Conservation (phyloP, 2,888 invertebrate genomes). For the Sinohyriopsis cumingii region DNA sequence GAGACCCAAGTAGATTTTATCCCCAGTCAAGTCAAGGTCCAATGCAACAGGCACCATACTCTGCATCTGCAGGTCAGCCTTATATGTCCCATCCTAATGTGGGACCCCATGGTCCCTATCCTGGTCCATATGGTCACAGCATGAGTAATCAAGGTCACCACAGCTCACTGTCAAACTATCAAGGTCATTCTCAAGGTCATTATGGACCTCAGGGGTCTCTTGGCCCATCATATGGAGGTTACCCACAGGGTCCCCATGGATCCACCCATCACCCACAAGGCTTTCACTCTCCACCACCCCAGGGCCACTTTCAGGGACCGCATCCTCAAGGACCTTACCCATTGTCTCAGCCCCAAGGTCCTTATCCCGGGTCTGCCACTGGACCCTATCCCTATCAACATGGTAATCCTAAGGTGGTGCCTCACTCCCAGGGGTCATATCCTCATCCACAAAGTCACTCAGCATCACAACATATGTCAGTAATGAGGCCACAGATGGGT, state of each 20-base stretch:
- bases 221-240: neutral
- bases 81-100: neutral
- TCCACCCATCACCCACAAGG: constrained; percentile 10
- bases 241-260: constrained; percentile 13
- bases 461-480: constrained; percentile 18
- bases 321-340: constrained; percentile 10
- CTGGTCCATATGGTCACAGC: neutral
- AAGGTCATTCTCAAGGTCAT: constrained; percentile 1
- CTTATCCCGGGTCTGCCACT: neutral
- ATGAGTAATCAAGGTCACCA: constrained; percentile 1
- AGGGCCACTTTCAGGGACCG: constrained; percentile 14
- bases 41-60: neutral
- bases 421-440: neutral
- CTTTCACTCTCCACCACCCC: constrained; percentile 10
- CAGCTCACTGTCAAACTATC: constrained; percentile 1
- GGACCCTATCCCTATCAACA: constrained; percentile 15
- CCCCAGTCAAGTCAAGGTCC: neutral
- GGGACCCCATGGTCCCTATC: neutral
- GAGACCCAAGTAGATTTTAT: neutral
- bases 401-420: constrained; percentile 4
- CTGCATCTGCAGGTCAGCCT: neutral
- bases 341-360: neutral
- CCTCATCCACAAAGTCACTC: constrained; percentile 18
- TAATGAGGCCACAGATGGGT: constrained; percentile 18
- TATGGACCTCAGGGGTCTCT: constrained; percentile 15